These are phyloP conservation scores for Psittacus erithacus DNA, from an alignment of 2,113 vertebrate genomes.

Conservation along the genomic window DNA sequence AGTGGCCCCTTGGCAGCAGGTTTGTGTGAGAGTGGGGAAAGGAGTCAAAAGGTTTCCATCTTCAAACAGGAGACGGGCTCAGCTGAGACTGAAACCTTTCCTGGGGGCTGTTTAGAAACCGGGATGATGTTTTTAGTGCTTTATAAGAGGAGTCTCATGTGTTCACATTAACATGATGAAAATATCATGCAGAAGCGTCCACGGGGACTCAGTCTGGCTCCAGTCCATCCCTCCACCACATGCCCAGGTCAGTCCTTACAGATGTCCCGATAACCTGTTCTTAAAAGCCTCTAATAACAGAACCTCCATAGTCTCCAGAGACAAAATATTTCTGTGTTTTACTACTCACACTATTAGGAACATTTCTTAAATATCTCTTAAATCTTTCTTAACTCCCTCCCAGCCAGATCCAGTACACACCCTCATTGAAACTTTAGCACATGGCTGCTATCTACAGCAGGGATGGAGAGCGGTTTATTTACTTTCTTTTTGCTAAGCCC, in stretches of 20 bases:
- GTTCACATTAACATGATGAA: background rate
- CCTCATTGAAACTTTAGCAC: background rate
- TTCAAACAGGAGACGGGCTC: background rate
- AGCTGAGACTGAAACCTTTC: background rate
- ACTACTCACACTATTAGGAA: background rate
- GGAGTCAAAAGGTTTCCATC: background rate
- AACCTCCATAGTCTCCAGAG: background rate
- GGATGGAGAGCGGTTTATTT: background rate
- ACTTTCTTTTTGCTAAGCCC: background rate
- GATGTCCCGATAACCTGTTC: background rate
- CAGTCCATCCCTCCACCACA: background rate
- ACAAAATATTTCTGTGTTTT: background rate
- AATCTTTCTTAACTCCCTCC: background rate
- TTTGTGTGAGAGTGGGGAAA: background rate
- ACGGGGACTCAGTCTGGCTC: background rate
- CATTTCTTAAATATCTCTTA: background rate
- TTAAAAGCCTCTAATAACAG: background rate
- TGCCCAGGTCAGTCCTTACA: background rate
- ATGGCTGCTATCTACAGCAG: background rate
- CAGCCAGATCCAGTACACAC: background rate
- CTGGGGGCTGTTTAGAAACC: background rate
- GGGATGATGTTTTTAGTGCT: background rate
- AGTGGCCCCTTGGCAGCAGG: background rate
- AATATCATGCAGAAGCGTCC: background rate
- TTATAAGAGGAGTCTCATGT: background rate